Percentiles rank a stretch among this genome's conserved stretches.
Conservation (phyloP, 2,113 vertebrate genomes). For the Phylloscopus whistleri region DNA sequence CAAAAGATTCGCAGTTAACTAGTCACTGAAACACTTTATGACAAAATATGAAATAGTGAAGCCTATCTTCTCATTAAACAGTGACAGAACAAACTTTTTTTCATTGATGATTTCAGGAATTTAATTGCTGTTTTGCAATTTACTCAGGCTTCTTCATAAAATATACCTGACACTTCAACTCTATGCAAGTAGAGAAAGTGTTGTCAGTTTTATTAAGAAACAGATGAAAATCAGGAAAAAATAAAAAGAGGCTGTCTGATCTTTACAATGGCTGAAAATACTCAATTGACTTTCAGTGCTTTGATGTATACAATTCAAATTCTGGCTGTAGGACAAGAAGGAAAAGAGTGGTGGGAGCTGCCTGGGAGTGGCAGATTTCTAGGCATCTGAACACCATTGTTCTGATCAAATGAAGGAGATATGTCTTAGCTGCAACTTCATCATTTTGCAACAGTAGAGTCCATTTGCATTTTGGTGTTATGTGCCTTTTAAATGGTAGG, state of each 20-base stretch:
- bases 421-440: neutral
- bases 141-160: neutral
- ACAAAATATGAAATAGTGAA: neutral
- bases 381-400: neutral
- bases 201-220: neutral
- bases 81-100: neutral
- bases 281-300: neutral
- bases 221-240: neutral
- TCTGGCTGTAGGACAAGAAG: neutral
- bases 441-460: neutral
- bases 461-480: neutral
- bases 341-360: neutral
- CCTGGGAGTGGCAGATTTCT: neutral
- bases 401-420: neutral
- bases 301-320: neutral
- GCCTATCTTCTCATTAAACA: neutral
- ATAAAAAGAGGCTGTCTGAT: neutral
- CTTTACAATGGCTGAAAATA: neutral
- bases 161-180: neutral
- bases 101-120: neutral
- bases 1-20: constrained; percentile 12
- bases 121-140: neutral
- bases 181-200: neutral
- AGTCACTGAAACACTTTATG: neutral
- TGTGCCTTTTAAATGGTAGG: neutral